These are phyloP conservation scores for Aspidapion aeneum DNA, from an alignment of 2,888 invertebrate species.

Conservation along the genomic window DNA sequence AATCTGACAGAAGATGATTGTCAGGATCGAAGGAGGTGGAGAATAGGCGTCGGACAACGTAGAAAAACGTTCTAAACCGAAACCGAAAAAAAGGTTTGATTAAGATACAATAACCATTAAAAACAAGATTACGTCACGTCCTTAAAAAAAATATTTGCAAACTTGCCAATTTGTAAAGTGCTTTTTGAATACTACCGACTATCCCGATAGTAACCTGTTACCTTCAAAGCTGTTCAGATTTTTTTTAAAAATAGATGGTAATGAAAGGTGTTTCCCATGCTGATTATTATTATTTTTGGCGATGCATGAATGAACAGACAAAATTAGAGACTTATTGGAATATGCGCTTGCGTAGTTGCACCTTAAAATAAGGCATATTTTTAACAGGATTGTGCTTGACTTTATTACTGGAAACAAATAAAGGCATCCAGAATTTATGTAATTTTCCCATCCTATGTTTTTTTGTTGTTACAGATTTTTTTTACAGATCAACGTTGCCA, in stretches of 20 bases:
- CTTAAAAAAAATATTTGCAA: background rate
- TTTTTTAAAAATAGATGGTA: conserved; percentile 19
- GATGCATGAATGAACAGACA: background rate
- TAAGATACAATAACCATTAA: background rate
- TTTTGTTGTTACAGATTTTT: no score
- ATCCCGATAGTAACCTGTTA: background rate
- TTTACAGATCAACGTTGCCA: no score
- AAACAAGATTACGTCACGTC: background rate
- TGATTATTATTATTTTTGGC: background rate
- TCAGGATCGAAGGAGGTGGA: no score
- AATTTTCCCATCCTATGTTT: no score
- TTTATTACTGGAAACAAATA: no score
- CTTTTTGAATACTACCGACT: background rate
- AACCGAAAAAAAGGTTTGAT: background rate
- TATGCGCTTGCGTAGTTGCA: no score
- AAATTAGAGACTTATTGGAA: background rate
- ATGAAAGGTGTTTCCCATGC: conserved; percentile 24
- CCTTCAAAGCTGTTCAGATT: background rate
- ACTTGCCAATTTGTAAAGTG: background rate
- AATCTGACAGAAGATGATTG: no score
- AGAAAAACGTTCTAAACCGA: background rate
- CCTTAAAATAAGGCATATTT: no score
- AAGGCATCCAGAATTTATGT: no score
- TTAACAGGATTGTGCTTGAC: no score
- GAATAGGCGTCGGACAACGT: no score